A percentile compares a stretch with the other conserved stretches of the same genome.
Conservation (phyloP, 2,797 vertebrate genomes). For the Lepus townsendii region DNA sequence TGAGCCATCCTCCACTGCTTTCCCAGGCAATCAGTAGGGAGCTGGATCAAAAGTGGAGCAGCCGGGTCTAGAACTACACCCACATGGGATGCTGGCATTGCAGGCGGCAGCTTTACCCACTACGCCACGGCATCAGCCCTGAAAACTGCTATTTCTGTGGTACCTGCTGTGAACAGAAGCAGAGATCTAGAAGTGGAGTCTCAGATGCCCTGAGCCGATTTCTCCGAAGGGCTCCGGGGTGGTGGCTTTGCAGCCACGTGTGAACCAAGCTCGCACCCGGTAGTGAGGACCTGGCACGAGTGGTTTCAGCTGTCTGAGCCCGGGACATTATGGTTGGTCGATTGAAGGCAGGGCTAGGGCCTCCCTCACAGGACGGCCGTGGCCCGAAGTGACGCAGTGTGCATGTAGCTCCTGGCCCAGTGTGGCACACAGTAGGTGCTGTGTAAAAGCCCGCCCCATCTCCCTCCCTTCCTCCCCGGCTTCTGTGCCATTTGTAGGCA, state of each 20-base stretch:
- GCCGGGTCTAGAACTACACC: too few relatives aligned
- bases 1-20: too few relatives aligned
- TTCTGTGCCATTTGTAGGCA: background rate
- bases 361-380: background rate
- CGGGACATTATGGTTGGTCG: background rate
- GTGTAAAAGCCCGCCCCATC: background rate
- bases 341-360: background rate
- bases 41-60: too few relatives aligned
- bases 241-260: background rate
- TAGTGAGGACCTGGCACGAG: too few relatives aligned
- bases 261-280: background rate
- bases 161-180: background rate
- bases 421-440: background rate
- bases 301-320: background rate
- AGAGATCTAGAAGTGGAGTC: background rate
- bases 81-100: too few relatives aligned
- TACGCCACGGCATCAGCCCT: too few relatives aligned
- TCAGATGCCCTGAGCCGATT: background rate
- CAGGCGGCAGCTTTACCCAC: too few relatives aligned
- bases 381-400: background rate
- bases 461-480: background rate
- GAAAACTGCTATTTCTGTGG: background rate
- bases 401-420: background rate
- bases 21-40: too few relatives aligned
- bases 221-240: background rate